A percentile compares a stretch with the other conserved stretches of the same genome.
Conservation (phyloP, 2,888 invertebrate species). For the Caenorhabditis sp. region DNA sequence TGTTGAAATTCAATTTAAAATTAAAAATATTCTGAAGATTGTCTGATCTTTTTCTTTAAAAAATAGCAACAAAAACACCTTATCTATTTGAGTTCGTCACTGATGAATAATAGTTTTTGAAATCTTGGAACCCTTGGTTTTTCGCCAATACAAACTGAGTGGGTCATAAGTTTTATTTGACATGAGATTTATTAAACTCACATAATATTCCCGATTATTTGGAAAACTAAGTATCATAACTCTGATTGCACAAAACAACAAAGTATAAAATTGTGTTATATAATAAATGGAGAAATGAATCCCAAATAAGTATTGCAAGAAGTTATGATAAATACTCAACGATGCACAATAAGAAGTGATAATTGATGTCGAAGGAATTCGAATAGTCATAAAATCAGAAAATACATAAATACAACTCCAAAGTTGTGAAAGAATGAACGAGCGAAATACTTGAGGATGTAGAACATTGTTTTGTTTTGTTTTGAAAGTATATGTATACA, state of each 20-base stretch:
- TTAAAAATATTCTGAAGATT: too few species aligned
- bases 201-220: conserved; percentile 13
- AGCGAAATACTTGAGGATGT: conserved; percentile 23
- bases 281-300: conserved; percentile 15
- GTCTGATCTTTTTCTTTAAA: too few species aligned
- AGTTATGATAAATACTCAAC: not conserved
- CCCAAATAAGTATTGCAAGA: conserved; percentile 3
- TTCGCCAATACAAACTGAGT: too few species aligned
- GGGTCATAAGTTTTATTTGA: not conserved
- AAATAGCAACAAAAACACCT: too few species aligned
- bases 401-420: conserved; percentile 14
- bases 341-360: conserved; percentile 14
- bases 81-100: too few species aligned
- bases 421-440: conserved; percentile 23
- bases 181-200: not conserved
- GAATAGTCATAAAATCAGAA: conserved; percentile 14
- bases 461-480: not conserved
- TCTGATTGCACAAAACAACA: conserved; percentile 20
- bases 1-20: too few species aligned
- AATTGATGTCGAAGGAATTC: conserved; percentile 21
- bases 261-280: conserved; percentile 20
- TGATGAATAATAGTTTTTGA: too few species aligned
- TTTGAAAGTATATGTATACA: conserved; percentile 9
- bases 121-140: too few species aligned
- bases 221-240: conserved; percentile 17